These are phyloP conservation scores for Ephydatia muelleri DNA, from an alignment of 37 sponge, comb jelly and placozoan species.

Conservation along the genomic window DNA sequence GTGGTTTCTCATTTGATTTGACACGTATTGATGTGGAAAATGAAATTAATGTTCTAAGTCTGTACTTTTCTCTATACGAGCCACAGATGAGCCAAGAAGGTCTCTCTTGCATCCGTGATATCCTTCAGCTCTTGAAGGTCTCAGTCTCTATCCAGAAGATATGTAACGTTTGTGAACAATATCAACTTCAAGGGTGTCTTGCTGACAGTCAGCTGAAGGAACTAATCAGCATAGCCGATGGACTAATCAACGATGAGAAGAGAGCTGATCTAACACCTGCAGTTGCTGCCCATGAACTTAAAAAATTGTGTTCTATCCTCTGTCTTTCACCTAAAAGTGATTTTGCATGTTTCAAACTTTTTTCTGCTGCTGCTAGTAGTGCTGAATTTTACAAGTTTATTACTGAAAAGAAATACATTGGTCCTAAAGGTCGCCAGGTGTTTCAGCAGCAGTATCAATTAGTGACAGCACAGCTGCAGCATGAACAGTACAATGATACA, in stretches of 20 bases:
- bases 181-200: constrained; percentile 54
- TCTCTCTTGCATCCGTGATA: constrained; percentile 40
- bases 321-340: constrained; percentile 3
- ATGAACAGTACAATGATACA: constrained; percentile 89
- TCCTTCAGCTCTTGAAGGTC: constrained; percentile 73
- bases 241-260: constrained; percentile 12
- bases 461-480: constrained; percentile 80
- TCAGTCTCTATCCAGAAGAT: constrained; percentile 51
- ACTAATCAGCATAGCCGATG: constrained; percentile 43
- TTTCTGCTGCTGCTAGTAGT: constrained; percentile 56
- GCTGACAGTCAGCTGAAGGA: constrained; percentile 38
- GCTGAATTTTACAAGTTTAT: constrained; percentile 69
- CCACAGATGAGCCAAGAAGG: constrained; percentile 25
- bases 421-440: constrained; percentile 33
- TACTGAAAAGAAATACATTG: constrained; percentile 66
- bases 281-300: constrained; percentile 47
- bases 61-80: constrained; percentile 17
- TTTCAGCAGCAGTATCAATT: constrained; percentile 73
- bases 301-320: constrained; percentile 35
- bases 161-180: constrained; percentile 67
- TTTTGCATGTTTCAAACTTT: constrained; percentile 33
- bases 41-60: constrained; percentile 42
- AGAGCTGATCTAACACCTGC: constrained; percentile 48
- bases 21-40: constrained; percentile 41
- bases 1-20: constrained; percentile 31